Evolutionary conservation across 2,888 invertebrate genomes (phyloP).

Genomic region (Chrysotoxum bicinctum): DNA sequence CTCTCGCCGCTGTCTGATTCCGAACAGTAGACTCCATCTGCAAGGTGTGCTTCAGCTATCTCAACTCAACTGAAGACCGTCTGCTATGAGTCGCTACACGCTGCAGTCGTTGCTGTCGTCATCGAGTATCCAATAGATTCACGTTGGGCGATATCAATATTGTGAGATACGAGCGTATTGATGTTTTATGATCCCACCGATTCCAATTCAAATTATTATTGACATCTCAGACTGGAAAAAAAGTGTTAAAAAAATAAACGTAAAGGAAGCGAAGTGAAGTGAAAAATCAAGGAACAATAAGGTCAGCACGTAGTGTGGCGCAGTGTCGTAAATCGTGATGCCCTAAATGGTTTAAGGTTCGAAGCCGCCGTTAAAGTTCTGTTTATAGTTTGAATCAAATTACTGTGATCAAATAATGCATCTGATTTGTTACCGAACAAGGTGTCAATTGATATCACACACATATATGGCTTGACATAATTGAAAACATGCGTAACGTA

Average conservation of each 20-base stretch:
- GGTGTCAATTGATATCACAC: conserved; percentile 36
- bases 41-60: conserved; percentile 6
- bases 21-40: neutral
- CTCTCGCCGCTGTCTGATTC: conserved; percentile 6
- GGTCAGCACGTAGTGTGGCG: conserved; percentile 62
- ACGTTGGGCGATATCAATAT: conserved; percentile 44
- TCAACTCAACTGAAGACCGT: neutral
- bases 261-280: neutral
- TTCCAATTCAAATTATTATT: conserved; percentile 2
- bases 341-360: conserved; percentile 52
- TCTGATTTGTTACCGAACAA: conserved; percentile 55
- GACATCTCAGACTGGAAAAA: conserved; percentile 13
- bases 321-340: conserved; percentile 28
- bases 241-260: conserved; percentile 4
- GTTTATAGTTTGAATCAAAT: conserved; percentile 50
- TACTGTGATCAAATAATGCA: conserved; percentile 61
- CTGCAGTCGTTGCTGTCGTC: neutral
- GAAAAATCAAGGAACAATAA: conserved; percentile 48
- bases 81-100: neutral
- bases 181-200: conserved; percentile 52
- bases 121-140: conserved; percentile 43
- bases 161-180: conserved; percentile 54
- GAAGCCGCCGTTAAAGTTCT: neutral
- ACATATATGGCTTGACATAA: conserved; percentile 7
- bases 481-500: conserved; percentile 26